Evolutionary conservation across 2,888 invertebrate species (phyloP), one percentile per base, ranked within the genome.

Genomic region (Choreutis nemorana): DNA sequence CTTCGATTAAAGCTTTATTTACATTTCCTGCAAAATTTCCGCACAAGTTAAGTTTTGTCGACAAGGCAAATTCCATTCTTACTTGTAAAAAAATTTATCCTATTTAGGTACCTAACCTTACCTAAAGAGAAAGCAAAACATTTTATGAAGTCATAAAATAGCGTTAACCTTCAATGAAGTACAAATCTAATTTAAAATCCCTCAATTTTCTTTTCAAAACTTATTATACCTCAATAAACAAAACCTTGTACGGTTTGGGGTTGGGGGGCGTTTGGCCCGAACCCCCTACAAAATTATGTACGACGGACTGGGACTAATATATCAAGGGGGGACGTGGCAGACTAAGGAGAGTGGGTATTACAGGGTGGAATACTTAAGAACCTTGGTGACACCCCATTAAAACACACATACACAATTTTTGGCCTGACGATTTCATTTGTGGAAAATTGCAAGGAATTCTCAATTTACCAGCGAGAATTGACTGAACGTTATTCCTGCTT

Each of bases 221-320:
- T 28, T 65, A 70, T 71, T 66, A 71, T 61, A 64, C 58, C 46
- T 52, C 57, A 65, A 77, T 75, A 75, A 78, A 77, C 75, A 73
- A 72, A 65, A 71, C 63, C 64, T 61, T 57, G 68, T 65, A 73
- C 61, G 59, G 64, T 64, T 55, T 57, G 55, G 55, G 55, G 53
- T 11, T 21, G 61, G 61, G 58, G 52, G 57, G 40, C 39, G 45
- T 61, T 63, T 63, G 43, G 62, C 55, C 42, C 41, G 63, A 62
- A 60, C 68, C 67, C 72, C 57, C 72, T 57, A 63, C 77, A 77
- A 78, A 78, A 78, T 78, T 78, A 78, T 78, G 78, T 78, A 78
- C 78, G 78, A 78, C 77, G 78, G 70, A 72, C 78, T 73, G 78
- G 78, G 78, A 78, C 68, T 67, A 72, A 78, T 78, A 78, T 78